phyloP scores from a whole-genome alignment of 1,140 invertebrate species.

The Drosophila parabipectinata region DNA sequence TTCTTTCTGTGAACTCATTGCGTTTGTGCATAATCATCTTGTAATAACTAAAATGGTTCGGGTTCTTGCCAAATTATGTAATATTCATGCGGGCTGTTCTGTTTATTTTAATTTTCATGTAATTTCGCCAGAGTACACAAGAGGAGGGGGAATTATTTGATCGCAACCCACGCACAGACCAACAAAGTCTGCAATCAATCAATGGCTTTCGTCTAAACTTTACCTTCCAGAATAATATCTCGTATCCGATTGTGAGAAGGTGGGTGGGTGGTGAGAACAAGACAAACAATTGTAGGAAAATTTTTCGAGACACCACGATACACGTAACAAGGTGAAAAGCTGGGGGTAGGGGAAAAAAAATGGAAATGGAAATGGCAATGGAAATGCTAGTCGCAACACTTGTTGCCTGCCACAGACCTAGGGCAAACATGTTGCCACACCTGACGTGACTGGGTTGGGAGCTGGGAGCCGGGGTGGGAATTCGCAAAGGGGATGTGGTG shows the following conservation, averaged over 20 bases:
- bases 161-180: not conserved
- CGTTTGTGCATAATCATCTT: conserved; percentile 43
- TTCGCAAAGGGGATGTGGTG: conserved; percentile 24
- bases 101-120: conserved; percentile 54
- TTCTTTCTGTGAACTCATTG: conserved; percentile 12
- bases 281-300: conserved; percentile 28
- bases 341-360: not conserved
- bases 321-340: not conserved
- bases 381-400: conserved; percentile 39
- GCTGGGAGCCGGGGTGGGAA: conserved; percentile 4
- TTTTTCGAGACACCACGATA: not conserved
- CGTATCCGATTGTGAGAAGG: not conserved
- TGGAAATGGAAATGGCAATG: conserved; percentile 18
- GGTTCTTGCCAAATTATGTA: conserved; percentile 33
- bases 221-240: not conserved
- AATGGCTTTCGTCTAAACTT: conserved; percentile 18
- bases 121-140: conserved; percentile 29
- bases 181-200: conserved; percentile 51
- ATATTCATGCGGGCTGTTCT: conserved; percentile 42
- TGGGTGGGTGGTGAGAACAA: not conserved
- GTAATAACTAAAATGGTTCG: conserved; percentile 48
- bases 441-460: conserved; percentile 18
- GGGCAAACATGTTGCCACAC: conserved; percentile 50
- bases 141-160: conserved; percentile 20
- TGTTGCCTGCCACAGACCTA: conserved; percentile 54